Conservation (phyloP, 1,140 invertebrate genomes). For the Nylanderia fulva region DNA sequence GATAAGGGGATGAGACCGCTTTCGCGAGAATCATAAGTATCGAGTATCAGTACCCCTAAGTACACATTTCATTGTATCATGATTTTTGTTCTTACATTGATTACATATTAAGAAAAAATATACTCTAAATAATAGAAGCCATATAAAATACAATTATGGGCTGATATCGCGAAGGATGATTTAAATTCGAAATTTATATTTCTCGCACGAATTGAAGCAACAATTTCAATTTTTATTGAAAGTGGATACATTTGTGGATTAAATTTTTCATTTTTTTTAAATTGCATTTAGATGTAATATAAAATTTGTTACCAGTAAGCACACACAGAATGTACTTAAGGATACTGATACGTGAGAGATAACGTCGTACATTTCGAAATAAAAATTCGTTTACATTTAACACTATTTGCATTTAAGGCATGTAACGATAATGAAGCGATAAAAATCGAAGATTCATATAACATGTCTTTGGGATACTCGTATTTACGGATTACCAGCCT, state of each 20-base stretch:
- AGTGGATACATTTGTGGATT: background rate
- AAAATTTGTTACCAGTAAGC: background rate
- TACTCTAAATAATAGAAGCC: background rate
- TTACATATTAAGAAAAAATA: slow-evolving; percentile 3
- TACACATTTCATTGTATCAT: background rate
- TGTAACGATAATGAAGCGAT: slow-evolving; percentile 37
- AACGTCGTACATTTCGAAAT: slow-evolving; percentile 18
- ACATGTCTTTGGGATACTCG: slow-evolving; percentile 41
- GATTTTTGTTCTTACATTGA: background rate
- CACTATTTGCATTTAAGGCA: slow-evolving; percentile 18
- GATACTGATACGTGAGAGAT: slow-evolving; percentile 20
- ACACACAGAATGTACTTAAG: slow-evolving; percentile 7
- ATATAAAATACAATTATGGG: slow-evolving; percentile 9
- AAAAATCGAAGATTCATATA: slow-evolving; percentile 26
- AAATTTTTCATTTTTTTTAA: slow-evolving; percentile 15
- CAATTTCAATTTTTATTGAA: background rate
- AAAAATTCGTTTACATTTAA: slow-evolving; percentile 26
- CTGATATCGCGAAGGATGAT: too few relatives aligned
- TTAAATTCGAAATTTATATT: background rate
- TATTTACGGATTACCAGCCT: slow-evolving; percentile 26
- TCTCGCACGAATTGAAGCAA: background rate
- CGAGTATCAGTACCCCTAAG: slow-evolving; percentile 14
- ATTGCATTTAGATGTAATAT: background rate
- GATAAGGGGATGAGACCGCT: background rate
- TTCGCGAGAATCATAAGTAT: slow-evolving; percentile 34